phyloP scores from a whole-genome alignment of 2,888 invertebrate species.

The Rhagium mordax region DNA sequence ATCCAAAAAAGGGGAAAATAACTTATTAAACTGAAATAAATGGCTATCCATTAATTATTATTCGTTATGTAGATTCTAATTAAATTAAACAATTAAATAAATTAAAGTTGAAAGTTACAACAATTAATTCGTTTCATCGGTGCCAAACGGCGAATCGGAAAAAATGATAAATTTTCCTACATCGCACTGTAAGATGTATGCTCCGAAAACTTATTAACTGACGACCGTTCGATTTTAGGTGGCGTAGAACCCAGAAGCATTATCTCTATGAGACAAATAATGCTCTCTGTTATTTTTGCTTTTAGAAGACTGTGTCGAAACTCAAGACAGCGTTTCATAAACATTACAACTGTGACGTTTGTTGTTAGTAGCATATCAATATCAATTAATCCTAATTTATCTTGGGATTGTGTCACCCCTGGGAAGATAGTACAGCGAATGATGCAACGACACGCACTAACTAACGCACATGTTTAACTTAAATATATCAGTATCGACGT shows the following conservation, averaged over 20 bases:
- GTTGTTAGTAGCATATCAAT: neutral
- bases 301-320: neutral
- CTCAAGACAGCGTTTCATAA: neutral
- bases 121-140: too few relatives aligned
- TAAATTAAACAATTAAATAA: too few relatives aligned
- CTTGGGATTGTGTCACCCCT: conserved; percentile 1
- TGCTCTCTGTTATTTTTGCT: neutral
- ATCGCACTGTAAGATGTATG: too few relatives aligned
- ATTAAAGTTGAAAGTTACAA: too few relatives aligned
- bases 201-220: too few relatives aligned
- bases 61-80: too few relatives aligned
- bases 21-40: too few relatives aligned
- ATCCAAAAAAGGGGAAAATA: too few relatives aligned
- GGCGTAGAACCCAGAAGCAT: neutral
- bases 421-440: neutral
- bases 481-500: too few relatives aligned
- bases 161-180: too few relatives aligned
- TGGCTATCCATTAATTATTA: too few relatives aligned
- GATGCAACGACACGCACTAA: neutral
- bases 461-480: neutral
- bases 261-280: neutral
- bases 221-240: neutral
- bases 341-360: neutral
- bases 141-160: too few relatives aligned
- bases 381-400: conserved; percentile 7